These are phyloP conservation scores for Sylvietta virens DNA, from an alignment of 2,113 vertebrate species.

Conservation along the genomic window DNA sequence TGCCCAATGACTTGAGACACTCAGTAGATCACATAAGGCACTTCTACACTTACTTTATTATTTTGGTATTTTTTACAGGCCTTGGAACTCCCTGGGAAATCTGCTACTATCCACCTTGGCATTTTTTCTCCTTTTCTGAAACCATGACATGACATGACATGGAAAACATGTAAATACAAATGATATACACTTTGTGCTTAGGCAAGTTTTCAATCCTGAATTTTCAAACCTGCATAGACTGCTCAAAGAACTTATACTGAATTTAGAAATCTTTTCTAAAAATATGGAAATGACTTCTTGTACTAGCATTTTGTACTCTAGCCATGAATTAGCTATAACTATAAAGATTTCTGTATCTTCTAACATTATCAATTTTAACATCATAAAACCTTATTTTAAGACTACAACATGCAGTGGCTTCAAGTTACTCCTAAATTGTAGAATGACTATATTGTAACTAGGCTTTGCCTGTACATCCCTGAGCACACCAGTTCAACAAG, in stretches of 20 bases:
- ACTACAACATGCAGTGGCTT: background rate
- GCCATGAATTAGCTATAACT: background rate
- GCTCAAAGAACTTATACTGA: background rate
- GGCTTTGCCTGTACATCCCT: background rate
- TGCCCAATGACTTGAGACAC: background rate
- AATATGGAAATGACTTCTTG: background rate
- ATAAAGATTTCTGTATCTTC: background rate
- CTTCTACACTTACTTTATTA: background rate
- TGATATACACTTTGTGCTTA: background rate
- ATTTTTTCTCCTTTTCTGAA: background rate
- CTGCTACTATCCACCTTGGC: background rate
- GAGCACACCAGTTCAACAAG: background rate
- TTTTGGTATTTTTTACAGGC: background rate
- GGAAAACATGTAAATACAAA: background rate
- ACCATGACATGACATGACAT: background rate
- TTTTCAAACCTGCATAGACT: background rate
- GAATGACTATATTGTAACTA: background rate
- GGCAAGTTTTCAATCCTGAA: background rate
- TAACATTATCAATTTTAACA: background rate
- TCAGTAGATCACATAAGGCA: background rate
- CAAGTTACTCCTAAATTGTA: background rate
- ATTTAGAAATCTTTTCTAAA: background rate
- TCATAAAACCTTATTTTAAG: background rate
- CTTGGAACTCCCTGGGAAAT: background rate
- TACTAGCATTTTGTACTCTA: background rate